Base-by-base conservation (phyloP, 35 echinoderm and acorn worm genomes). In the Holothuria glaberrima region DNA sequence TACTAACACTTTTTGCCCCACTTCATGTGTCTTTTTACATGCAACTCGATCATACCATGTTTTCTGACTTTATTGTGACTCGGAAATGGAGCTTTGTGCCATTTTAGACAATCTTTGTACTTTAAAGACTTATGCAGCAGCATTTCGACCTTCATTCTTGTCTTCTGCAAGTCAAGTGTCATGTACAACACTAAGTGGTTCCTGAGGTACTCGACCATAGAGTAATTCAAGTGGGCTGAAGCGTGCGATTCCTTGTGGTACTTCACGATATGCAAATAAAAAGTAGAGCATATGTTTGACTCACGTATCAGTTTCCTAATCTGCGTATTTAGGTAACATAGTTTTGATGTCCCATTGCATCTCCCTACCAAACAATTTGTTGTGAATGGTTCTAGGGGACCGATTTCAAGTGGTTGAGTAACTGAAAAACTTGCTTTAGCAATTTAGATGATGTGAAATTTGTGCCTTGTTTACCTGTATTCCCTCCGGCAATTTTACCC, bases 31-130 rank as follows among this genome's bases (percentile, higher is more conserved):
- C 16, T 30, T 66, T 10, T 52, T 14, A 48, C 50, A 30, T 65
- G 85, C 48, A n/a, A 82, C 73, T 25, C 73, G 67, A 68, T 93
- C 92, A 89, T 89, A 84, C 59, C 60, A 67, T 36, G 64, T 35
- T 80, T 93, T 83, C 38, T 50, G 50, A 59, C 6, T 56, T 24
- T 71, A 20, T 44, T 88, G 86, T 26, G 67, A 30, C 0, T 50
- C 14, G 16, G 20, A 64, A 29, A 89, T 27, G 24, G 19, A 9
- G 17, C 36, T 22, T 48, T 45, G 17, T 3, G 18, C 86, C 46
- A 46, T 12, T 7, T 88, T 29, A 6, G 64, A 14, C 31, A 69
- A 58, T 2, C n/a, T 76, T 9, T 7, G 36, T 48, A 89, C 19
- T 4, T 60, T 74, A 13, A 91, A 21, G 9, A 88, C 68, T 75